phyloP scores from a whole-genome alignment of 2,113 vertebrate genomes.

The Sula dactylatra region DNA sequence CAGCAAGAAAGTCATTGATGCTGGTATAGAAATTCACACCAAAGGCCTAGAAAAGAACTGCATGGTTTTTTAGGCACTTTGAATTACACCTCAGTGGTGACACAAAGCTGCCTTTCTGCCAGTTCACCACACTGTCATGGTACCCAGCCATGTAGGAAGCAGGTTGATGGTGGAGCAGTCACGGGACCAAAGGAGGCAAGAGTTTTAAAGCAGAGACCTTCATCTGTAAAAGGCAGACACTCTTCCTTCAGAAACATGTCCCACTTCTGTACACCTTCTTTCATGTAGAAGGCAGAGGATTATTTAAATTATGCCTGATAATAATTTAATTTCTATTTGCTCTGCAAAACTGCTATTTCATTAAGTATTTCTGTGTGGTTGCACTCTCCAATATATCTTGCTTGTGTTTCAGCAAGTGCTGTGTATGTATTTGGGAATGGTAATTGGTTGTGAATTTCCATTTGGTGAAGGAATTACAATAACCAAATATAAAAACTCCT shows the following conservation, averaged over 20 bases:
- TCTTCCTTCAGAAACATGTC: background rate
- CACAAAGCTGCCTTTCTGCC: background rate
- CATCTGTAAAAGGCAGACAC: background rate
- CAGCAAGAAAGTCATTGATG: background rate
- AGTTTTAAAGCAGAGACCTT: background rate
- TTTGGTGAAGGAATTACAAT: background rate
- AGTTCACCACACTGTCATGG: rapidly evolving
- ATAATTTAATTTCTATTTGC: background rate
- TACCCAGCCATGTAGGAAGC: background rate
- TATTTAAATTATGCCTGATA: background rate
- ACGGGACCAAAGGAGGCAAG: background rate
- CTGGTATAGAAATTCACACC: background rate
- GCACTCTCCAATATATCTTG: background rate
- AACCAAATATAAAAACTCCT: background rate
- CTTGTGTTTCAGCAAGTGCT: background rate
- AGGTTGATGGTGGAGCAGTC: background rate
- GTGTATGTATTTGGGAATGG: background rate
- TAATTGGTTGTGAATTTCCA: background rate
- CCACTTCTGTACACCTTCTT: background rate
- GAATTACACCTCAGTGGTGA: background rate
- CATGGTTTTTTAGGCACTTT: background rate
- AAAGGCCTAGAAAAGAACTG: background rate
- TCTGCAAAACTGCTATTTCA: background rate
- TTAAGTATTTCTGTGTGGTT: background rate
- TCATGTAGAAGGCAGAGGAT: background rate